These are phyloP conservation scores for Fundulus diaphanus DNA, from an alignment of 2,797 vertebrate genomes.

Conservation along the genomic window DNA sequence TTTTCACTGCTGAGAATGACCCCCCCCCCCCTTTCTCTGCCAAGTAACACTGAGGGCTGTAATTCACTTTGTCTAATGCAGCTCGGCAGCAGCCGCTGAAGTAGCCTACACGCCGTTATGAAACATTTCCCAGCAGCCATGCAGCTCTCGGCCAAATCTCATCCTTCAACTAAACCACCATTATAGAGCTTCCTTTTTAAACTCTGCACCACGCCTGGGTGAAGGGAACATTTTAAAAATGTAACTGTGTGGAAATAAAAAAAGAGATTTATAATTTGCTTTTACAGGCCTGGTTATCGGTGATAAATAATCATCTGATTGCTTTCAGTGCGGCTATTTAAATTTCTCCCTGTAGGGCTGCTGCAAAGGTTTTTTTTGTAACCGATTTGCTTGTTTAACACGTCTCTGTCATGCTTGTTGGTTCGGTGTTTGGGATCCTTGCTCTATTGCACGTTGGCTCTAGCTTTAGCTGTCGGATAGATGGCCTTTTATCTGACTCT, in stretches of 20 bases:
- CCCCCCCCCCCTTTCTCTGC: not conserved
- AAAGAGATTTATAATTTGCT: not conserved
- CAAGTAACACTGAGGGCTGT: conserved; percentile 42
- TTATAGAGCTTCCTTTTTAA: not conserved
- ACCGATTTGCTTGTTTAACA: not conserved
- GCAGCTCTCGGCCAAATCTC: conserved; percentile 32
- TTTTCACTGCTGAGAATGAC: conserved; percentile 35
- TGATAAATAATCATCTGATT: not conserved
- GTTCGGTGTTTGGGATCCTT: not conserved
- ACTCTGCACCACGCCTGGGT: not conserved
- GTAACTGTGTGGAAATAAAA: not conserved
- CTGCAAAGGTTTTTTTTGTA: not conserved
- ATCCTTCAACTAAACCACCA: not conserved
- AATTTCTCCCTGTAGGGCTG: not conserved
- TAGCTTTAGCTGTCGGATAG: not conserved
- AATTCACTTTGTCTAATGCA: conserved; percentile 74
- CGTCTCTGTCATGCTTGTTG: not conserved
- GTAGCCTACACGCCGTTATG: conserved; percentile 48
- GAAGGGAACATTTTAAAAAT: not conserved
- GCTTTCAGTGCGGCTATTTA: not conserved
- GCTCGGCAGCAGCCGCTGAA: conserved; percentile 48
- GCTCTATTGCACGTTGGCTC: not conserved
- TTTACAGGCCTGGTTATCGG: not conserved
- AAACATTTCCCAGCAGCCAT: conserved; percentile 65
- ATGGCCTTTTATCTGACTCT: not conserved